A percentile compares a stretch with the other conserved stretches of the same genome.
These are phyloP conservation scores for Yponomeuta cagnagella DNA, from an alignment of 2,888 invertebrate species.

Conservation along the genomic window DNA sequence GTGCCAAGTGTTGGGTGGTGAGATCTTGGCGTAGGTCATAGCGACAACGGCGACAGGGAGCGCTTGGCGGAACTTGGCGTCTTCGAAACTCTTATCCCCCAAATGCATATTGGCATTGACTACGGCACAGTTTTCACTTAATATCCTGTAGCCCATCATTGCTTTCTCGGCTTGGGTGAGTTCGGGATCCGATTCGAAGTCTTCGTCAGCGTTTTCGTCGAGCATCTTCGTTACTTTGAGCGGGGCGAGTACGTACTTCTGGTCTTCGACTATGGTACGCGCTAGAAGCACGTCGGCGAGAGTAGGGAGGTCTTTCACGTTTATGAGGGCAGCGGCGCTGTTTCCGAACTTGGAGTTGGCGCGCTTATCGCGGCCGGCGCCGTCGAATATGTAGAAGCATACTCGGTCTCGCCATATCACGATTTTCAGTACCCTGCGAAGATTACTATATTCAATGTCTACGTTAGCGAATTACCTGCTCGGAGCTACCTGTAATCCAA, in stretches of 20 bases:
- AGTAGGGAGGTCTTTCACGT: slow-evolving; percentile 68
- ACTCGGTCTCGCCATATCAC: slow-evolving; percentile 77
- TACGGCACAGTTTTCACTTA: slow-evolving; percentile 74
- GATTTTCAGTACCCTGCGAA: slow-evolving; percentile 57
- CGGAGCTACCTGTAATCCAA: not conserved
- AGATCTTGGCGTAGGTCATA: slow-evolving; percentile 79
- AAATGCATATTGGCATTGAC: slow-evolving; percentile 76
- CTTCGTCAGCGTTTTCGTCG: slow-evolving; percentile 56
- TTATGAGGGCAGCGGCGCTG: slow-evolving; percentile 75
- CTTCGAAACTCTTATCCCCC: slow-evolving; percentile 75
- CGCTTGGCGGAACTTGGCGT: slow-evolving; percentile 76
- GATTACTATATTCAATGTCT: not conserved
- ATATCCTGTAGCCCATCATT: slow-evolving; percentile 71
- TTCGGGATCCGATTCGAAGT: slow-evolving; percentile 66
- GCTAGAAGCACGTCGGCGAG: slow-evolving; percentile 69
- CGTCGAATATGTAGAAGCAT: slow-evolving; percentile 79
- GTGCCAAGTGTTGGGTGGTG: slow-evolving; percentile 77
- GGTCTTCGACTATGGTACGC: slow-evolving; percentile 62
- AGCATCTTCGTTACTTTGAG: slow-evolving; percentile 65
- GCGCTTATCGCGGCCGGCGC: slow-evolving; percentile 72
- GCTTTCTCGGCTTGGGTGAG: slow-evolving; percentile 64
- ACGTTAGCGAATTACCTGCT: not conserved
- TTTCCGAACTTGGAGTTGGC: slow-evolving; percentile 62
- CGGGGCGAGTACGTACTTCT: slow-evolving; percentile 65
- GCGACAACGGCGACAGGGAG: slow-evolving; percentile 76